phyloP scores from a whole-genome alignment of 2,113 vertebrate species.

The Barbus barbus region DNA sequence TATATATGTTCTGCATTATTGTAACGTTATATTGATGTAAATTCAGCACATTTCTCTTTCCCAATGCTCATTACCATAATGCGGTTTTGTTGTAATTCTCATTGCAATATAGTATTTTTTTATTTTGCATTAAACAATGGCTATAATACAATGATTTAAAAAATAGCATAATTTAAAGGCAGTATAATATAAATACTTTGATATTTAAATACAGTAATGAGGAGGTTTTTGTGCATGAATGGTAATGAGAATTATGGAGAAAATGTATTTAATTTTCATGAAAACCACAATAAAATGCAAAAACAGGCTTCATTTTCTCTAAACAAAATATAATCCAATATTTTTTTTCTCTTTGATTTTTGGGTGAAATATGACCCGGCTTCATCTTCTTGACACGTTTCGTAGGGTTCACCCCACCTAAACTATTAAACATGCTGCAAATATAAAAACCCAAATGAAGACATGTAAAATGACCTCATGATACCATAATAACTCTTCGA shows the following conservation, averaged over 20 bases:
- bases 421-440: conserved; percentile 32
- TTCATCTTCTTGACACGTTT: neutral
- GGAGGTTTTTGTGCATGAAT: neutral
- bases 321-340: neutral
- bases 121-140: neutral
- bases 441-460: neutral
- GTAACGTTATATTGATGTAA: neutral
- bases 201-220: neutral
- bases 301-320: neutral
- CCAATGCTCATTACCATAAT: neutral
- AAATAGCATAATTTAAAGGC: neutral
- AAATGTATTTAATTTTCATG: neutral
- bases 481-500: conserved; percentile 53
- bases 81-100: neutral
- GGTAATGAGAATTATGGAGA: neutral
- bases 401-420: neutral
- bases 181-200: neutral
- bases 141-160: neutral
- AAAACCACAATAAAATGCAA: neutral
- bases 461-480: conserved; percentile 58
- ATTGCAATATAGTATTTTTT: neutral
- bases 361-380: neutral
- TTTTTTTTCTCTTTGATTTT: neutral
- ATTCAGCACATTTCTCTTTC: neutral
- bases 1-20: neutral